Conservation (phyloP, 2,888 invertebrate genomes). For the Nebria brevicollis region DNA sequence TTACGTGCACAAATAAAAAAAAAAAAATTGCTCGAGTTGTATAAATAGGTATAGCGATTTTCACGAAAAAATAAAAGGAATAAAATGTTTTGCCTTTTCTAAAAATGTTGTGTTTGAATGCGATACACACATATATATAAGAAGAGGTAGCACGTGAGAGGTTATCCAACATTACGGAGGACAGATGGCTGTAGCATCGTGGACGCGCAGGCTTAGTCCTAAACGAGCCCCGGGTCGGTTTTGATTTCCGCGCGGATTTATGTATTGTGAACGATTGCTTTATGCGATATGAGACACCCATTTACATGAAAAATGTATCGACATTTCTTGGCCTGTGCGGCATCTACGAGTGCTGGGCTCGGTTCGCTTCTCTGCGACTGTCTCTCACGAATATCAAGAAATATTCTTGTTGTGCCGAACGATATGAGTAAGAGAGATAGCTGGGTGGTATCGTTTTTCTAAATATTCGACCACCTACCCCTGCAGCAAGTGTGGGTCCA, state of each 20-base stretch:
- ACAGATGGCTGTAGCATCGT: slow-evolving; percentile 29
- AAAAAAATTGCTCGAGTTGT: too few relatives aligned
- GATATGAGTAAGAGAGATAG: slow-evolving; percentile 30
- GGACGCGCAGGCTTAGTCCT: slow-evolving; percentile 33
- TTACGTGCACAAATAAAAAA: too few relatives aligned
- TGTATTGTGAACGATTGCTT: slow-evolving; percentile 66
- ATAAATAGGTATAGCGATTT: too few relatives aligned
- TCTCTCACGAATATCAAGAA: slow-evolving; percentile 46
- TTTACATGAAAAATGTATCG: slow-evolving; percentile 66
- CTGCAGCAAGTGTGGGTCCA: neutral
- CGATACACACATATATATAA: neutral
- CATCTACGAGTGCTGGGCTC: neutral
- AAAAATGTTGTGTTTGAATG: neutral
- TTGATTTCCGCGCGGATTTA: slow-evolving; percentile 65
- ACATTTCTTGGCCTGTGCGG: neutral
- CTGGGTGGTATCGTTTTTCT: slow-evolving; percentile 39
- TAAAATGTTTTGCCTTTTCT: too few relatives aligned
- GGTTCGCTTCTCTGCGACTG: slow-evolving; percentile 28
- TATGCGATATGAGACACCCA: slow-evolving; percentile 65
- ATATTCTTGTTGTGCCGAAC: slow-evolving; percentile 36
- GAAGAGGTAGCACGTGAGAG: neutral
- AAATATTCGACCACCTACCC: slow-evolving; percentile 28
- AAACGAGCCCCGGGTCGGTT: slow-evolving; percentile 49
- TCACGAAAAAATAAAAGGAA: too few relatives aligned
- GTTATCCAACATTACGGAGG: slow-evolving; percentile 18